Conservation (phyloP, 2,888 invertebrate species). For the Enchytraeus crypticus region DNA sequence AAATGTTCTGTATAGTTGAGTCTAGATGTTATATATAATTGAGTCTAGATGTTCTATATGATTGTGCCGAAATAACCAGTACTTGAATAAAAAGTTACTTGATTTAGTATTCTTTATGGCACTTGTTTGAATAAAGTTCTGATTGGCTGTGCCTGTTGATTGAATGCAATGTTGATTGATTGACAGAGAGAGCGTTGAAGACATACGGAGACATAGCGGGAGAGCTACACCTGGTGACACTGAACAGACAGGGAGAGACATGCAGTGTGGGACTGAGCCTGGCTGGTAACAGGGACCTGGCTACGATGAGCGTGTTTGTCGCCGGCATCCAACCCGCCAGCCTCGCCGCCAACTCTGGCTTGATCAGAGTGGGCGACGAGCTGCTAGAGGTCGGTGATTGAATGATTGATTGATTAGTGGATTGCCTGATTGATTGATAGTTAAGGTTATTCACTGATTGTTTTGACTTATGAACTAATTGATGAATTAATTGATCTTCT, state of each 20-base stretch:
- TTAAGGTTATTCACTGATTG: constrained; percentile 69
- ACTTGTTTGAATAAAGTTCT: too few species aligned
- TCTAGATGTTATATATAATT: too few species aligned
- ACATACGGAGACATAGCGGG: constrained; percentile 73
- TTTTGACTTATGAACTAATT: background rate
- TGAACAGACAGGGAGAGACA: constrained; percentile 57
- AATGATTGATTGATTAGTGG: background rate
- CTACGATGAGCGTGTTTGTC: constrained; percentile 90
- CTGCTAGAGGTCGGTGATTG: constrained; percentile 67
- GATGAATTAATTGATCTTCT: too few species aligned
- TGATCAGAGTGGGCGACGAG: constrained; percentile 84
- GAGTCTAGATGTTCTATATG: too few species aligned
- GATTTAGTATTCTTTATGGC: too few species aligned
- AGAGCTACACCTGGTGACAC: constrained; percentile 61
- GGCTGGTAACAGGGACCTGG: constrained; percentile 86
- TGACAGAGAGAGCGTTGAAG: constrained; percentile 55
- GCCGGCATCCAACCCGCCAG: constrained; percentile 86
- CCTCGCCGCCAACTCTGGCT: constrained; percentile 60
- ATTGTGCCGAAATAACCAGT: too few species aligned
- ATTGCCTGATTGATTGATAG: constrained; percentile 75
- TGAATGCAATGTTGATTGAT: too few species aligned
- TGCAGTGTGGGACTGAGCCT: constrained; percentile 71
- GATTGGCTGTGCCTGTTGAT: too few species aligned
- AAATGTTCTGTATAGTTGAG: too few species aligned
- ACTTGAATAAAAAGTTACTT: too few species aligned